Evolutionary conservation across 2,888 invertebrate genomes (phyloP).

Genomic region (Spilosoma lubricipeda): DNA sequence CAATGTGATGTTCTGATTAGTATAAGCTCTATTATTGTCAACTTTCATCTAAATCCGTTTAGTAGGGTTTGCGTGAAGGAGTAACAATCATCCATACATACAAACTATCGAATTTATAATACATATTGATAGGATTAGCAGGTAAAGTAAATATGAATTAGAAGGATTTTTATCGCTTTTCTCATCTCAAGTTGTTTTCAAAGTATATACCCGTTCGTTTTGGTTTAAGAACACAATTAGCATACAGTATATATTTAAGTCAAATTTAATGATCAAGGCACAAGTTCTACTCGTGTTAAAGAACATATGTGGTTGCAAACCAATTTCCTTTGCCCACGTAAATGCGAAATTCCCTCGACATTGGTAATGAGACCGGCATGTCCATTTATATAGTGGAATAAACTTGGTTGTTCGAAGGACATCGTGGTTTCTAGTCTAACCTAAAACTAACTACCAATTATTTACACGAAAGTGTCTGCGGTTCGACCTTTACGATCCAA

Average conservation of each 20-base stretch:
- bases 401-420: slow-evolving; percentile 5
- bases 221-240: no score
- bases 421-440: slow-evolving; percentile 3
- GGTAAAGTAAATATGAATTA: no score
- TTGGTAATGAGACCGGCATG: background rate
- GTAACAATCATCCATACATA: no score
- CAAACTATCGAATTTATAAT: no score
- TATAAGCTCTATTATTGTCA: no score
- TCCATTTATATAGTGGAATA: slow-evolving; percentile 10
- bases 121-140: no score
- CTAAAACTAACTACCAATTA: slow-evolving; percentile 14
- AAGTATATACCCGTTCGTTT: background rate
- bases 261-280: background rate
- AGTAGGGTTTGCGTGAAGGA: no score
- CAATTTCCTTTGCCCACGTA: background rate
- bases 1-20: no score
- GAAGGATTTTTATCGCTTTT: no score
- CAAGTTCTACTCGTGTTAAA: background rate
- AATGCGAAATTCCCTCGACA: background rate
- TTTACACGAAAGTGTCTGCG: slow-evolving; percentile 15
- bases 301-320: background rate
- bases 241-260: background rate
- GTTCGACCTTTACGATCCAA: slow-evolving; percentile 14
- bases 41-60: no score
- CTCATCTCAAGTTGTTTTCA: background rate